Evolutionary conservation across 2,113 vertebrate species (phyloP).

Genomic region (Mesitornis unicolor): DNA sequence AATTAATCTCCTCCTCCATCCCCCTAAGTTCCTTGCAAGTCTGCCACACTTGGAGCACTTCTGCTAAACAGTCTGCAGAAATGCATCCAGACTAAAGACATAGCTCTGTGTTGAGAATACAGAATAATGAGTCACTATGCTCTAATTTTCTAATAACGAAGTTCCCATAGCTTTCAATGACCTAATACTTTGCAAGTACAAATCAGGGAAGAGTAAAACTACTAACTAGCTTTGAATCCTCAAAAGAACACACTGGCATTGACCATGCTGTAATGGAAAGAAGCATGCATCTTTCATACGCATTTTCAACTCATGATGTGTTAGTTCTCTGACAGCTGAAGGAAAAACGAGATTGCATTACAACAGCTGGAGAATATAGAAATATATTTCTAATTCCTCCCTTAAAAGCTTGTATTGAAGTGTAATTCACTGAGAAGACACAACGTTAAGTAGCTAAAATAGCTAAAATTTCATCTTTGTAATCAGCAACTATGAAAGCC

Average conservation of each 20-base stretch:
- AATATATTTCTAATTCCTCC: neutral
- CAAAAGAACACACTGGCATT: neutral
- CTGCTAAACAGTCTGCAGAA: neutral
- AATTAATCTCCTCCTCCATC: neutral
- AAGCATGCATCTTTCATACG: neutral
- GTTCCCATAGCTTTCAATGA: neutral
- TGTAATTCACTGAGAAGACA: neutral
- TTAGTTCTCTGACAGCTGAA: neutral
- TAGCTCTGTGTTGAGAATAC: neutral
- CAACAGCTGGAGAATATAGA: neutral
- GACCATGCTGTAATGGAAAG: neutral
- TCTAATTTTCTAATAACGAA: neutral
- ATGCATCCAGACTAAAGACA: neutral
- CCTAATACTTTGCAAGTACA: neutral
- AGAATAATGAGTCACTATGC: neutral
- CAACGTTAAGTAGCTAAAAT: too few relatives aligned
- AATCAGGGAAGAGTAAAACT: neutral
- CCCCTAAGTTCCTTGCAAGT: neutral
- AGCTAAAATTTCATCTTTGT: constrained; percentile 17
- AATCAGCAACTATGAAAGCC: constrained; percentile 10
- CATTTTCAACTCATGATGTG: neutral
- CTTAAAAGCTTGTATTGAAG: neutral
- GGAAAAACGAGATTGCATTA: neutral
- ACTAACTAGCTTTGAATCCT: neutral
- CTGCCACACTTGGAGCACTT: neutral